These are phyloP conservation scores for Clarias magur DNA, from an alignment of 2,113 vertebrate species.

Conservation along the genomic window DNA sequence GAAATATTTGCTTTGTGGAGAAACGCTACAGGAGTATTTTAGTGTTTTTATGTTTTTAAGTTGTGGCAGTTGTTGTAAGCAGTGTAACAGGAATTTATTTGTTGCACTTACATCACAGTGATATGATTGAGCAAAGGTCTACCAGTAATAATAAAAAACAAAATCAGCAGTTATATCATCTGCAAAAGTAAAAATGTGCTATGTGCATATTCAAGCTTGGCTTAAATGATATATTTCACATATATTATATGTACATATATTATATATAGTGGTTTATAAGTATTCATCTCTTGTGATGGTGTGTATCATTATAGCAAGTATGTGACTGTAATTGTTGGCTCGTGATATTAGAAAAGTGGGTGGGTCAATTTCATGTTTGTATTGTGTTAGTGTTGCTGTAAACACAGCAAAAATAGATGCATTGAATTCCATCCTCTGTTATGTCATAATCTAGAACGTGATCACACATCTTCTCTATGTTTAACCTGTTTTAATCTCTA, in stretches of 20 bases:
- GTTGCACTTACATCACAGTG: neutral
- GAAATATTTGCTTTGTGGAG: neutral
- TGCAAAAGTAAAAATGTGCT: neutral
- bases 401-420: conserved; percentile 44
- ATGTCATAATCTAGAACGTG: conserved; percentile 30
- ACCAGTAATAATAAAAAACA: neutral
- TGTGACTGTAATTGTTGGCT: conserved; percentile 13
- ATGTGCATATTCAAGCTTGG: neutral
- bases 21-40: neutral
- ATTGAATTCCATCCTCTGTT: conserved; percentile 17
- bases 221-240: neutral
- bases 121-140: neutral
- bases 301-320: neutral
- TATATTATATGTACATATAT: no score
- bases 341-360: neutral
- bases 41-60: neutral
- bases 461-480: conserved; percentile 48
- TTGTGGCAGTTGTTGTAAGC: conserved; percentile 1
- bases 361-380: conserved; percentile 1
- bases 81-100: conserved; percentile 8
- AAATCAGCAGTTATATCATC: neutral
- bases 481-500: conserved; percentile 43
- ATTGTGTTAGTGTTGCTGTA: conserved; percentile 41
- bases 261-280: no score
- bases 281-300: neutral